These are phyloP conservation scores for Distichodus sexfasciatus DNA, from an alignment of 2,797 vertebrate species.

Conservation along the genomic window DNA sequence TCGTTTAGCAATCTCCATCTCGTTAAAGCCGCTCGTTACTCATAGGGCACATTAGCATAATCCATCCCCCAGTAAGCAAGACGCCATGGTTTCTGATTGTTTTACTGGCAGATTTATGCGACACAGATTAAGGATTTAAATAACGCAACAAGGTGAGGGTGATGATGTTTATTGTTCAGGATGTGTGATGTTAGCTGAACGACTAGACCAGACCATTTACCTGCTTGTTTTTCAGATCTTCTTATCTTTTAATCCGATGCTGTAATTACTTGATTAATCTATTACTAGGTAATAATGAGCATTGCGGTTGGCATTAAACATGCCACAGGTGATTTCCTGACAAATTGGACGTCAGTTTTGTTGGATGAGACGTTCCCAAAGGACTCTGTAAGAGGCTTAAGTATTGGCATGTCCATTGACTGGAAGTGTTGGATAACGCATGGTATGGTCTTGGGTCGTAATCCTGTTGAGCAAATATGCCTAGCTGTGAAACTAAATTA, in stretches of 20 bases:
- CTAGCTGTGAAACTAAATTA: slow-evolving; percentile 76
- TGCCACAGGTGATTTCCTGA: slow-evolving; percentile 41
- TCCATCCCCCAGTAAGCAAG: slow-evolving; percentile 10
- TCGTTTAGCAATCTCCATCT: slow-evolving; percentile 40
- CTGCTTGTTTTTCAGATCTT: not conserved
- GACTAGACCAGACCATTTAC: not conserved
- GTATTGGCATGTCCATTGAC: slow-evolving; percentile 61
- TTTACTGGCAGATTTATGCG: slow-evolving; percentile 1
- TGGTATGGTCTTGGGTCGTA: slow-evolving; percentile 66
- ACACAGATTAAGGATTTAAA: not conserved
- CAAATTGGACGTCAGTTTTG: slow-evolving; percentile 45
- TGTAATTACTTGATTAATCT: not conserved
- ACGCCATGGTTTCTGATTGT: not conserved
- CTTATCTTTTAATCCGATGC: not conserved
- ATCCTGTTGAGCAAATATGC: slow-evolving; percentile 75
- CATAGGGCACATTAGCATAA: slow-evolving; percentile 33
- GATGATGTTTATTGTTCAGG: not conserved
- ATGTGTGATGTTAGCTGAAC: not conserved
- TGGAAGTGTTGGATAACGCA: slow-evolving; percentile 66
- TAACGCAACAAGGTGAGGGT: not conserved
- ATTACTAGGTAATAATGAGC: not conserved
- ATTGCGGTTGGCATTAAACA: slow-evolving; percentile 50
- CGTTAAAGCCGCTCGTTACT: slow-evolving; percentile 22
- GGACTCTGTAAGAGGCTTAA: slow-evolving; percentile 66
- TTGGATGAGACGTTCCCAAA: slow-evolving; percentile 58